Conservation (phyloP, 2,113 vertebrate species). For the Scomber colias region DNA sequence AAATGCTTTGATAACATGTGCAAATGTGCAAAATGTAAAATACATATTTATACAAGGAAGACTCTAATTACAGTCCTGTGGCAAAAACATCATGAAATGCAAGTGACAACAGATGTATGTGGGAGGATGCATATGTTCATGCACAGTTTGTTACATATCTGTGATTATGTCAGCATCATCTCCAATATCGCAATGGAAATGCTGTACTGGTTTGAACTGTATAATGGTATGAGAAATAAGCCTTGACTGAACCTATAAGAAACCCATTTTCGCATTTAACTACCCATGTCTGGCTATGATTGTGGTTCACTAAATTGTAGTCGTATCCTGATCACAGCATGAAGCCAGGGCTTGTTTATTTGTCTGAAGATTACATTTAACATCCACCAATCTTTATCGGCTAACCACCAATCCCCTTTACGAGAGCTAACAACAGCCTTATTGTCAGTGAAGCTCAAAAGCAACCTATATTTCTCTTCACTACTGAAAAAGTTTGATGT, state of each 20-base stretch:
- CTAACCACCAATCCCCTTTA: neutral
- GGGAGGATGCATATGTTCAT: slow-evolving; percentile 23
- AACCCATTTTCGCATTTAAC: neutral
- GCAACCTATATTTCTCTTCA: neutral
- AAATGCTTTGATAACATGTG: no score
- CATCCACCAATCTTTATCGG: neutral
- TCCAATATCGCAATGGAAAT: neutral
- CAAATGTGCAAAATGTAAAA: neutral
- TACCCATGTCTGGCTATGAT: neutral
- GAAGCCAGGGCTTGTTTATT: neutral
- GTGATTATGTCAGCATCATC: neutral
- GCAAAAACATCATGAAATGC: neutral
- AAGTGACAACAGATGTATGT: slow-evolving; percentile 25
- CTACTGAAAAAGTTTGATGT: slow-evolving; percentile 1
- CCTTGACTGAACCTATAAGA: neutral
- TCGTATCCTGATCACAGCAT: neutral
- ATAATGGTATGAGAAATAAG: neutral
- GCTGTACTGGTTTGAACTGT: neutral
- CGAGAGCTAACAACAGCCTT: neutral
- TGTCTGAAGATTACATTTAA: slow-evolving; percentile 34
- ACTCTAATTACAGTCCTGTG: neutral
- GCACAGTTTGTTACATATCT: neutral
- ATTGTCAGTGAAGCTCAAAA: neutral
- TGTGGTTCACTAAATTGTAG: neutral
- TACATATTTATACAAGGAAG: no score